Conservation (phyloP, 1,140 invertebrate genomes). For the Aphelinus certus region DNA sequence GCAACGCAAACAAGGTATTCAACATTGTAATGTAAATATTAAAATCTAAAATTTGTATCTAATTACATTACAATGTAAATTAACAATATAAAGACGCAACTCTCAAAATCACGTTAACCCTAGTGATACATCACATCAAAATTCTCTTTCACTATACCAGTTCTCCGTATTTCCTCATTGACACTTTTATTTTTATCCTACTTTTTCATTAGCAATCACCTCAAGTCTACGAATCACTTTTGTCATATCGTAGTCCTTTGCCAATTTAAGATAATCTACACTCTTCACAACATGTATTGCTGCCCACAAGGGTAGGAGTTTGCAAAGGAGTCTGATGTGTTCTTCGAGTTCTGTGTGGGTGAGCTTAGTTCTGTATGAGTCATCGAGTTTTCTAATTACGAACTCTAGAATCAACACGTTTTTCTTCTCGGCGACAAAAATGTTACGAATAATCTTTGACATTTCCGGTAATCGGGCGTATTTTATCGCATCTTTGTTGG, state of each 20-base stretch:
- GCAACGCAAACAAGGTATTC: too few species aligned
- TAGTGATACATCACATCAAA: too few species aligned
- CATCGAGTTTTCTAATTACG: conserved; percentile 80
- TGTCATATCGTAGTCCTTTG: conserved; percentile 73
- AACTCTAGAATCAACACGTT: conserved; percentile 79
- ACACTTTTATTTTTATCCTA: conserved; percentile 1
- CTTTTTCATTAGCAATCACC: conserved; percentile 66
- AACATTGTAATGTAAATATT: too few species aligned
- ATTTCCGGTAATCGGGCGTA: conserved; percentile 84
- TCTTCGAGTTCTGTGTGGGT: conserved; percentile 77
- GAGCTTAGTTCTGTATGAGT: conserved; percentile 80
- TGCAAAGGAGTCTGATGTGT: conserved; percentile 78
- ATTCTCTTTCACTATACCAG: too few species aligned
- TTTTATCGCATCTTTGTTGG: conserved; percentile 78
- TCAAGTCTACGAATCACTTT: conserved; percentile 74
- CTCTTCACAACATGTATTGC: conserved; percentile 77
- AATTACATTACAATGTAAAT: too few species aligned
- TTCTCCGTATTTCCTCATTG: too few species aligned
- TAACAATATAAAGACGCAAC: too few species aligned
- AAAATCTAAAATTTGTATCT: too few species aligned
- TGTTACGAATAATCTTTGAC: conserved; percentile 81
- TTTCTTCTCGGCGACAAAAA: conserved; percentile 89
- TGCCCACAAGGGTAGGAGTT: conserved; percentile 79
- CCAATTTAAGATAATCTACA: conserved; percentile 78
- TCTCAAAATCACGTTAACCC: too few species aligned